Evolutionary conservation across 2,888 invertebrate species (phyloP), one percentile per base, ranked within the genome.

Genomic region (Schizotus pectinicornis): DNA sequence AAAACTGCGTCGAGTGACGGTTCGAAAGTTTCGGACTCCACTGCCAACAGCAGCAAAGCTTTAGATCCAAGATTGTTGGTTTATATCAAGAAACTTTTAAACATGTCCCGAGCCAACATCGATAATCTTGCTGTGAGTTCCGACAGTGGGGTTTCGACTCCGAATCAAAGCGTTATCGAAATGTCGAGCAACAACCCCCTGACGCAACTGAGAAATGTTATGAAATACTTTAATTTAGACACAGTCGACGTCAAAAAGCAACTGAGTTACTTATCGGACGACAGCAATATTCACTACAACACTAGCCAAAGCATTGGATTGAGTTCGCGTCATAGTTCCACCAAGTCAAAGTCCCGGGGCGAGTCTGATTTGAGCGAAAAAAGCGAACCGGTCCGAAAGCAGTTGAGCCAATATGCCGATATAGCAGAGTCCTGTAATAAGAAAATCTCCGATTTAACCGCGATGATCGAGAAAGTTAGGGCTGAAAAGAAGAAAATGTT

Each of bases 381-480:
- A 37, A 22, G 22, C 22, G 38, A 47, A 38, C 22, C 47, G 12
- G 9, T 22, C 5, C 22, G 9, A 5, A 42, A 42, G 8, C 42
- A 56, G 32, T n/a, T 56, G 31, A 33, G 32, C 5, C 67, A 81
- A 39, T 85, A 83, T 55, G 79, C 83, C 0, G 77, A 83, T 61
- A 77, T 85, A 8, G 83, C 85, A 0, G 82, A 82, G 39, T 81
- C 79, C 39, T 86, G 84, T 51, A 81, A 81, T 0, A 81, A 84
- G 60, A 80, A 85, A 56, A 87, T 87, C 41, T 81, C 82, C 1
- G 82, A 83, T 55, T 70, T 87, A 5, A 81, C 83, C 0, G 81
- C 81, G 7, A 80, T 84, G 67, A 86, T 87, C 8, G 79, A 81
- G n/a, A 81, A 82, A 69, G 82, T 87, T 5, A 80, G 87, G n/a